phyloP scores from a whole-genome alignment of 64 coral and sea anemone genomes.

The Platygyra sinensis region DNA sequence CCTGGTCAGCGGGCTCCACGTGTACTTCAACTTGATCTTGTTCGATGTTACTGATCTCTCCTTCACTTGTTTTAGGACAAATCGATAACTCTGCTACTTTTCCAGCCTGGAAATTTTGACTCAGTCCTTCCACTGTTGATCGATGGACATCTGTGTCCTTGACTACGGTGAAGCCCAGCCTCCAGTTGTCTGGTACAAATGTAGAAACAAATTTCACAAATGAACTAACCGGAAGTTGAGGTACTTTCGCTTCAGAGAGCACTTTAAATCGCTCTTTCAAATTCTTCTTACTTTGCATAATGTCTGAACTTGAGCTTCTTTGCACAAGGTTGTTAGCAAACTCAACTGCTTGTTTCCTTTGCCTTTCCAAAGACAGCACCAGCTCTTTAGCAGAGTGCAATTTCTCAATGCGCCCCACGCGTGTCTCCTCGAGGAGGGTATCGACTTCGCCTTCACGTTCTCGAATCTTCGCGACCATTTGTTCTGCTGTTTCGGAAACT shows the following conservation, averaged over 20 bases:
- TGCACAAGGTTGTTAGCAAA: neutral
- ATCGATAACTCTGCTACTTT: too few species aligned
- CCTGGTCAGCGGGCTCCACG: constrained; percentile 2
- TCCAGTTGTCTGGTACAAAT: neutral
- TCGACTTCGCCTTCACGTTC: neutral
- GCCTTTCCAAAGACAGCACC: neutral
- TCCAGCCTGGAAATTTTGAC: too few species aligned
- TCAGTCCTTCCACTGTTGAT: constrained; percentile 1
- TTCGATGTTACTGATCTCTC: too few species aligned
- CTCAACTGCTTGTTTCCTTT: neutral
- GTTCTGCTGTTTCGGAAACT: too few species aligned
- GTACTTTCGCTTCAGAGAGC: neutral
- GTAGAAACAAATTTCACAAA: neutral
- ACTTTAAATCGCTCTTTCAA: neutral
- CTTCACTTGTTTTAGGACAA: too few species aligned
- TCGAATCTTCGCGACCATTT: neutral
- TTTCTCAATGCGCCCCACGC: neutral
- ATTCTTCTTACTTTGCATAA: neutral
- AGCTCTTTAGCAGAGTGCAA: neutral
- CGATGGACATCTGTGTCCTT: too few species aligned
- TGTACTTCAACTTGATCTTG: neutral
- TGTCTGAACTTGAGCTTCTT: neutral
- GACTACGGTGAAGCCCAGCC: too few species aligned
- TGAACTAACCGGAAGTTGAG: neutral
- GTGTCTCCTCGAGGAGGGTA: neutral